Evolutionary conservation across 2,888 invertebrate species (phyloP).

Genomic region (Scaptomyza caliginosa): DNA sequence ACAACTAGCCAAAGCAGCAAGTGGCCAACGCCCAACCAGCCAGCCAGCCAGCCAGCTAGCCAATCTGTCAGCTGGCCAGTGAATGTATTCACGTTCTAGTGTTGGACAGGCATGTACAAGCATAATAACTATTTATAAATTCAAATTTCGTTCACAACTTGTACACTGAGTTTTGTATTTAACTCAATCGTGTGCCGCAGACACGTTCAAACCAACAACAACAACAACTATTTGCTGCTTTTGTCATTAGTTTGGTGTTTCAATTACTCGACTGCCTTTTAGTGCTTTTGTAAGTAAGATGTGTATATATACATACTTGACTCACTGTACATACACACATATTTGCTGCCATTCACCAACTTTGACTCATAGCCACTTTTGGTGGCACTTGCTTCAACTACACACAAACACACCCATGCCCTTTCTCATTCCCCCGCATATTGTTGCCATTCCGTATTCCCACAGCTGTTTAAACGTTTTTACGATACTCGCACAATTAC

Average conservation of each 20-base stretch:
- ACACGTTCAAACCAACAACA: conserved; percentile 42
- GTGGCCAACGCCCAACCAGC: conserved; percentile 48
- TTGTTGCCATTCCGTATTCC: neutral
- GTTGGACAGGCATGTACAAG: conserved; percentile 20
- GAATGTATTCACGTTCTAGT: conserved; percentile 29
- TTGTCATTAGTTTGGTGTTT: conserved; percentile 52
- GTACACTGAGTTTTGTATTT: conserved; percentile 13
- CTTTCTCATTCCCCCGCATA: neutral
- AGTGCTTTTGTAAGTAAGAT: conserved; percentile 6
- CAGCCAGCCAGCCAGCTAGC: neutral
- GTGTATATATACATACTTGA: no score
- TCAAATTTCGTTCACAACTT: conserved; percentile 54
- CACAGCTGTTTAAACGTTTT: neutral
- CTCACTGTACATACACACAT: neutral
- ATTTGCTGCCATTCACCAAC: neutral
- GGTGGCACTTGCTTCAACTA: conserved; percentile 2
- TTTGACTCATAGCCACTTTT: conserved; percentile 8
- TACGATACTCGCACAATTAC: conserved; percentile 6
- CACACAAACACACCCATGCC: neutral
- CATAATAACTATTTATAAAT: conserved; percentile 58
- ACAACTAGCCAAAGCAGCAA: conserved; percentile 11
- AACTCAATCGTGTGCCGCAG: conserved; percentile 33
- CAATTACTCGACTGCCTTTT: conserved; percentile 33
- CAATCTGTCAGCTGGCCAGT: neutral
- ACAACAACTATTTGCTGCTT: conserved; percentile 27